A percentile compares a stretch with the other conserved stretches of the same genome.
Evolutionary conservation across 2,797 vertebrate genomes (phyloP).

Genomic region (Sphaeramia orbicularis): DNA sequence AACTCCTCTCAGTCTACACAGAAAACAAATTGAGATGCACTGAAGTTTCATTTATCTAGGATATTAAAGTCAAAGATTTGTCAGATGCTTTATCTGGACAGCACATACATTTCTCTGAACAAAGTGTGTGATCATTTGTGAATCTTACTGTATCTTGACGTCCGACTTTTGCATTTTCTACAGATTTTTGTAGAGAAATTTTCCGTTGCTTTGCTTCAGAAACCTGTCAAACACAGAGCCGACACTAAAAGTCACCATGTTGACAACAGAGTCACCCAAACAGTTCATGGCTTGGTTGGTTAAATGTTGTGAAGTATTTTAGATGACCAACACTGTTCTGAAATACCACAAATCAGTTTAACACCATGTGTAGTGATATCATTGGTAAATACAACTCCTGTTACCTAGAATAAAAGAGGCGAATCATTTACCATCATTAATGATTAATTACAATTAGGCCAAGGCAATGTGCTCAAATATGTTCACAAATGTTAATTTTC

Average conservation of each 20-base stretch:
- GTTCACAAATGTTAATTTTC: too few relatives aligned
- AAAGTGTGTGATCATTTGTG: not conserved
- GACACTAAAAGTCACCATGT: not conserved
- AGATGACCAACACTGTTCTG: not conserved
- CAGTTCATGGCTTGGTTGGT: too few relatives aligned
- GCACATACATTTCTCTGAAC: not conserved
- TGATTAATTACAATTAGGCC: not conserved
- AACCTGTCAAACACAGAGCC: slow-evolving; percentile 74
- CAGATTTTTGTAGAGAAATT: slow-evolving; percentile 81
- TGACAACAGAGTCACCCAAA: not conserved
- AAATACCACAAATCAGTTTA: not conserved
- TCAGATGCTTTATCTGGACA: not conserved
- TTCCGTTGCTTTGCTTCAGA: slow-evolving; percentile 89
- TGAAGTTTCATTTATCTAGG: not conserved
- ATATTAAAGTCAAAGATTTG: not conserved
- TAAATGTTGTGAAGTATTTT: not conserved
- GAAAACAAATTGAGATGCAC: slow-evolving; percentile 7
- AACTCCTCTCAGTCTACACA: slow-evolving; percentile 87
- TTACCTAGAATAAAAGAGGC: not conserved
- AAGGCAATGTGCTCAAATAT: too few relatives aligned
- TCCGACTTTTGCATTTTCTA: slow-evolving; percentile 91
- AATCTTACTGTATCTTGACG: slow-evolving; percentile 91
- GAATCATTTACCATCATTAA: not conserved
- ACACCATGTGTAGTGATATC: too few relatives aligned
- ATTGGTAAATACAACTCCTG: not conserved